These are phyloP conservation scores for Zoanthus sansibaricus DNA, from an alignment of 92 coral and sea anemone species.

Conservation along the genomic window DNA sequence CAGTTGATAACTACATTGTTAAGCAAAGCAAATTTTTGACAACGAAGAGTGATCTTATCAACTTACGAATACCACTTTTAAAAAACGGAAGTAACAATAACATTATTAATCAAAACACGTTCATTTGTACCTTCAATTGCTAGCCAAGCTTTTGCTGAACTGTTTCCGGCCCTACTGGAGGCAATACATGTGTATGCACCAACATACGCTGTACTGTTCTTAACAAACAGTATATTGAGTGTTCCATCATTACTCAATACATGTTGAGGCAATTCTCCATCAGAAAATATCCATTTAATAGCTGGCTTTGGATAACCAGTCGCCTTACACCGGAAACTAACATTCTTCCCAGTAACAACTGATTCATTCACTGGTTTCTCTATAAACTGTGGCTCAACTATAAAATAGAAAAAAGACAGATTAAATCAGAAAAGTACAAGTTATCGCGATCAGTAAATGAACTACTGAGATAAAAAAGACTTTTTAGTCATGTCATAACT, in stretches of 20 bases:
- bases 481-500: no score
- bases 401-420: background rate
- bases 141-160: constrained; percentile 26
- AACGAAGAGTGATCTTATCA: no score
- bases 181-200: constrained; percentile 23
- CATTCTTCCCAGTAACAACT: background rate
- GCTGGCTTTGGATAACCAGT: constrained; percentile 23
- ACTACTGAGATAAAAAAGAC: no score
- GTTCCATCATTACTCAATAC: background rate
- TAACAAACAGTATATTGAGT: background rate
- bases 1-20: no score
- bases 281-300: background rate
- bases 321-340: background rate
- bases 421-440: background rate
- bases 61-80: no score
- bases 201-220: background rate
- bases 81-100: background rate
- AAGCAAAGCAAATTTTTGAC: no score
- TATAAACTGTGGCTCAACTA: constrained; percentile 13
- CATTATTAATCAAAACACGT: background rate
- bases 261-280: background rate
- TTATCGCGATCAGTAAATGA: background rate
- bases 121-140: background rate
- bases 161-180: background rate
- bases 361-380: background rate